Conservation (phyloP, 2,113 vertebrate genomes). For the Chionomys nivalis region DNA sequence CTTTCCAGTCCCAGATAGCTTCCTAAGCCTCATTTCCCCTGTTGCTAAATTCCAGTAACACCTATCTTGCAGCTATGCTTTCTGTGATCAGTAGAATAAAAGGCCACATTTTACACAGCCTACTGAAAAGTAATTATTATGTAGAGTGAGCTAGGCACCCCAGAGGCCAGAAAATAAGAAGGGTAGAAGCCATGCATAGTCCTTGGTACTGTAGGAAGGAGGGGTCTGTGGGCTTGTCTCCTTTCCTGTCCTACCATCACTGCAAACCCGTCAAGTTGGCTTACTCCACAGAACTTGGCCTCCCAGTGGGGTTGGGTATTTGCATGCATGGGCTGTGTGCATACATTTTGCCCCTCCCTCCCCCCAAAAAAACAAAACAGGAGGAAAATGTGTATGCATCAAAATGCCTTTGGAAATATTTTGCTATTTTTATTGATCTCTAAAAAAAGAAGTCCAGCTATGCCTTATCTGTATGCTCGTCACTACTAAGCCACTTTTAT, state of each 20-base stretch:
- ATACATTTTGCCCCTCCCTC: not conserved
- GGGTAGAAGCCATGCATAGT: not conserved
- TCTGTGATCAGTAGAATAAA: not conserved
- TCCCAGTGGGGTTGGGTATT: not conserved
- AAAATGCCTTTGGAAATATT: constrained; percentile 57
- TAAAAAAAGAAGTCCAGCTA: not conserved
- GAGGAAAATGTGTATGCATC: not conserved
- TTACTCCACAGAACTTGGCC: not conserved
- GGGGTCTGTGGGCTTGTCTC: not conserved
- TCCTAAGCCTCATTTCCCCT: not conserved
- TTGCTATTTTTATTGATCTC: constrained; percentile 47
- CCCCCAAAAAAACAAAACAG: not conserved
- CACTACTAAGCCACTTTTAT: not conserved
- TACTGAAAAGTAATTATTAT: not conserved
- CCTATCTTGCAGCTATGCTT: constrained; percentile 18
- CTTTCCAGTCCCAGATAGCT: not conserved
- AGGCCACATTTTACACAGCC: not conserved
- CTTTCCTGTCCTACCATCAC: not conserved
- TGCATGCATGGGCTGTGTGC: not conserved
- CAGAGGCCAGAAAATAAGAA: not conserved
- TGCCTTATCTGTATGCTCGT: not conserved
- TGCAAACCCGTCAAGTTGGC: not conserved
- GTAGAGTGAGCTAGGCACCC: not conserved
- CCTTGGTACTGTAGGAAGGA: not conserved
- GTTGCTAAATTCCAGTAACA: constrained; percentile 17